A percentile compares a stretch with the other conserved stretches of the same genome.
phyloP scores from a whole-genome alignment of 2,888 invertebrate species.

The Lacanobia wlatinum region DNA sequence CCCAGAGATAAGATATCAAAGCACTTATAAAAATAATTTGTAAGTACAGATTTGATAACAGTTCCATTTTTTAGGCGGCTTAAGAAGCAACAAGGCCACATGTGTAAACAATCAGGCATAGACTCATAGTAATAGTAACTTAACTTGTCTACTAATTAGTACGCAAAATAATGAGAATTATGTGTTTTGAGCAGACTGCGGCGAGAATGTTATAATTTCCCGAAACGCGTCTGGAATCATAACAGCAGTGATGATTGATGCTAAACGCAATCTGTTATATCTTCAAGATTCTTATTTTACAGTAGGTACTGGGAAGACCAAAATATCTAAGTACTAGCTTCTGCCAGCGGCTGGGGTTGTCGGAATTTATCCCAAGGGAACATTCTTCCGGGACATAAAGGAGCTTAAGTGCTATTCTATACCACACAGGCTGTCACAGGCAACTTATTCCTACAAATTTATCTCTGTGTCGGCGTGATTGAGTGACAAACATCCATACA shows the following conservation, averaged over 20 bases:
- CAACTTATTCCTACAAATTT: too few species aligned
- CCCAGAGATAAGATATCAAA: conserved; percentile 33
- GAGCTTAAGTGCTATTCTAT: too few species aligned
- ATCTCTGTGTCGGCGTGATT: too few species aligned
- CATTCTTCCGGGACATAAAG: too few species aligned
- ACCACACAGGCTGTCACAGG: too few species aligned
- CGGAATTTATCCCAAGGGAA: too few species aligned
- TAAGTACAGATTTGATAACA: conserved; percentile 32
- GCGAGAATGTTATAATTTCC: conserved; percentile 8
- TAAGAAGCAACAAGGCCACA: background rate
- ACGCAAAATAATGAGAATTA: conserved; percentile 18
- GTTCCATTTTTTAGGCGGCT: background rate
- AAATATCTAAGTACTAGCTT: too few species aligned
- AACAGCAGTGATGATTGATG: conserved; percentile 24
- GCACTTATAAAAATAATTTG: conserved; percentile 15
- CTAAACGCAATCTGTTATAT: conserved; percentile 1
- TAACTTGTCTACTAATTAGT: conserved; percentile 23
- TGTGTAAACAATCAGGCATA: background rate
- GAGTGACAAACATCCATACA: too few species aligned
- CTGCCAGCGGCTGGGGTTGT: too few species aligned
- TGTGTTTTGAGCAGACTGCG: background rate
- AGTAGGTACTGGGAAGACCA: background rate
- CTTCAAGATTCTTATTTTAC: background rate
- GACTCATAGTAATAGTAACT: conserved; percentile 7
- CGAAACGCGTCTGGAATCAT: background rate